Percentiles rank a stretch among this genome's conserved stretches.
Evolutionary conservation across 2,113 vertebrate species (phyloP).

Genomic region (Neoarius graeffei): DNA sequence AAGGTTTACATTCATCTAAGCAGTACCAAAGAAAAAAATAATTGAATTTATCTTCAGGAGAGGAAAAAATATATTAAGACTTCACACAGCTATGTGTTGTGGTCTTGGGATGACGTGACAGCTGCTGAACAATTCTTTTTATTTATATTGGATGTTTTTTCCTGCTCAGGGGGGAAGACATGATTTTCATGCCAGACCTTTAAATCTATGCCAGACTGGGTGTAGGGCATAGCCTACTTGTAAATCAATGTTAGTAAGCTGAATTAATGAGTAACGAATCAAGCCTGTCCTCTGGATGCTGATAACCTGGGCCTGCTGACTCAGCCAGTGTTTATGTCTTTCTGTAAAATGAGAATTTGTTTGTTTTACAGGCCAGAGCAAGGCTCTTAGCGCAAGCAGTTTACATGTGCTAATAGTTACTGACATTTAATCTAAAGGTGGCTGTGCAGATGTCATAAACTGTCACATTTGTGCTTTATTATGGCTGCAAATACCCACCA

Average conservation of each 20-base stretch:
- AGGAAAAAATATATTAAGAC: conserved; percentile 43
- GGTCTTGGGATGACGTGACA: conserved; percentile 43
- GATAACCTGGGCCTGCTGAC: conserved; percentile 45
- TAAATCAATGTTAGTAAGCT: conserved; percentile 57
- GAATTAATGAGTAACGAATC: conserved; percentile 59
- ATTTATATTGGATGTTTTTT: conserved; percentile 42
- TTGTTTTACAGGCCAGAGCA: conserved; percentile 33
- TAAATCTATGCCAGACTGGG: conserved; percentile 53
- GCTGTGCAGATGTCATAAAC: conserved; percentile 25
- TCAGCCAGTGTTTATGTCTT: conserved; percentile 35
- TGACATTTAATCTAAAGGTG: conserved; percentile 21
- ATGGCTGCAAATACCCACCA: not conserved
- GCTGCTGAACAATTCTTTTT: conserved; percentile 48
- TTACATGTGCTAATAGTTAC: conserved; percentile 22
- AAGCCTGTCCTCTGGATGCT: conserved; percentile 29
- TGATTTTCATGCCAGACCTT: conserved; percentile 56
- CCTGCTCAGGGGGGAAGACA: conserved; percentile 40
- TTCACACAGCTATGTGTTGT: conserved; percentile 39
- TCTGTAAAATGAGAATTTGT: conserved; percentile 49
- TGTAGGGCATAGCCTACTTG: conserved; percentile 44
- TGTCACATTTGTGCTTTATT: conserved; percentile 11
- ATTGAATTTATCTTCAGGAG: conserved; percentile 3
- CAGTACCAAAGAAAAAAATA: not conserved
- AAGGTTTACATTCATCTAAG: not conserved
- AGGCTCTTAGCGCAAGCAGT: not conserved